Conservation (phyloP, 1,140 invertebrate species). For the Idris sp. region DNA sequence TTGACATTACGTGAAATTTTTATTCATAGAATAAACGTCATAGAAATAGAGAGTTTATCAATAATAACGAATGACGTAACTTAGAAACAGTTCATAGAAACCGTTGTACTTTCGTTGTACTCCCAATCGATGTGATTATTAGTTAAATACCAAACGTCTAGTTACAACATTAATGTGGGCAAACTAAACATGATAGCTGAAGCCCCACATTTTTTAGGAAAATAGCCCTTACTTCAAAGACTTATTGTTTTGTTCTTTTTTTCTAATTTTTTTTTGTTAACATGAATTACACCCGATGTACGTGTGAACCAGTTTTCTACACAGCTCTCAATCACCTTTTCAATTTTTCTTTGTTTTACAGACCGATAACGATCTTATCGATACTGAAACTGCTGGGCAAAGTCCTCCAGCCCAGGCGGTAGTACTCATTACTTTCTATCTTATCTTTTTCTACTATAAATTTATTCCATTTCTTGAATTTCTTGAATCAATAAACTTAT, state of each 20-base stretch:
- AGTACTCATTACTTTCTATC: conserved; percentile 77
- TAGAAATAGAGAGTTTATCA: conserved; percentile 35
- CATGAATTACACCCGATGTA: conserved; percentile 47
- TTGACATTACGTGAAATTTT: no score
- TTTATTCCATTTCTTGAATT: conserved; percentile 55
- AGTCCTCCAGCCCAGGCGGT: conserved; percentile 79
- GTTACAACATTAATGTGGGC: conserved; percentile 34
- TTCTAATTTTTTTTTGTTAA: neutral
- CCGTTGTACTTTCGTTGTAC: conserved; percentile 33
- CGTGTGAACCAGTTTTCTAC: conserved; percentile 56
- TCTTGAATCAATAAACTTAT: conserved; percentile 49
- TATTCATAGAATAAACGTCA: conserved; percentile 23
- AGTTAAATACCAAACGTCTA: conserved; percentile 36
- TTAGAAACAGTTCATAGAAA: conserved; percentile 30
- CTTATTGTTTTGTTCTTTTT: conserved; percentile 34
- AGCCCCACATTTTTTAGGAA: conserved; percentile 42
- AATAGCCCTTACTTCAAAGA: conserved; percentile 50
- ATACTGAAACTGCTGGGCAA: conserved; percentile 79
- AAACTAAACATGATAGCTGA: conserved; percentile 46
- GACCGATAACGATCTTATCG: conserved; percentile 79
- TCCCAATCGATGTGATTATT: conserved; percentile 49
- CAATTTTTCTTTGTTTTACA: conserved; percentile 78
- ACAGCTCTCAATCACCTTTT: conserved; percentile 75
- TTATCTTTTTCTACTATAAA: conserved; percentile 65
- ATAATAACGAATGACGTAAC: conserved; percentile 33